phyloP scores from a whole-genome alignment of 2,888 invertebrate genomes.

The Xestia sexstrigata region DNA sequence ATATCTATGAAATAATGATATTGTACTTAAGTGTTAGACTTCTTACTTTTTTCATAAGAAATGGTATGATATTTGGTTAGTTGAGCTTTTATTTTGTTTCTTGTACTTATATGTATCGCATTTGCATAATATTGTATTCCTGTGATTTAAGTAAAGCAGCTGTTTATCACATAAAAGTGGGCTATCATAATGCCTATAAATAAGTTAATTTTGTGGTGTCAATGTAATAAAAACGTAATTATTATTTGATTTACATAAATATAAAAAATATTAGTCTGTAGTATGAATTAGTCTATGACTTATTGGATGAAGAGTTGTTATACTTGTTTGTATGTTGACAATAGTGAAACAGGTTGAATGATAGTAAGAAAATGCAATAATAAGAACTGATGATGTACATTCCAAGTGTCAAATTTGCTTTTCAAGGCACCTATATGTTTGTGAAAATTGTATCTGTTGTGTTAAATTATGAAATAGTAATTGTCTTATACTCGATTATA shows the following conservation, averaged over 20 bases:
- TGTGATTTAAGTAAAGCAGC: conserved; percentile 65
- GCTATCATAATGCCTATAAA: conserved; percentile 32
- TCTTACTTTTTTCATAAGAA: conserved; percentile 3
- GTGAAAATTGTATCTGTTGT: conserved; percentile 16
- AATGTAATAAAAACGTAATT: conserved; percentile 34
- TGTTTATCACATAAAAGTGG: conserved; percentile 36
- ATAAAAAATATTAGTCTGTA: conserved; percentile 41
- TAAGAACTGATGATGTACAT: conserved; percentile 44
- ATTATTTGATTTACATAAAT: conserved; percentile 24
- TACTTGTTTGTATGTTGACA: conserved; percentile 29
- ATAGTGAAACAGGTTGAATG: conserved; percentile 19
- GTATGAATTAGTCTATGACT: conserved; percentile 33
- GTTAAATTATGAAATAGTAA: conserved; percentile 27
- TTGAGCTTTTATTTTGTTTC: conserved; percentile 13
- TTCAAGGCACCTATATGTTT: conserved; percentile 10
- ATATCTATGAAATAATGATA: conserved; percentile 27
- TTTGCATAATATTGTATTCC: conserved; percentile 67
- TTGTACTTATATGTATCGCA: conserved; percentile 30
- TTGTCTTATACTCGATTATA: conserved; percentile 40
- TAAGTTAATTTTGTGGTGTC: conserved; percentile 31
- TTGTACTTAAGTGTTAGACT: conserved; percentile 39
- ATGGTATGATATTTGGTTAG: conserved; percentile 8
- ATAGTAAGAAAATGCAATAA: conserved; percentile 10
- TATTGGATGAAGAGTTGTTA: conserved; percentile 21
- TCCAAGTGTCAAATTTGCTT: conserved; percentile 55